Evolutionary conservation across 2,888 invertebrate genomes (phyloP), one percentile per base, ranked within the genome.

Genomic region (Gibbula magus): DNA sequence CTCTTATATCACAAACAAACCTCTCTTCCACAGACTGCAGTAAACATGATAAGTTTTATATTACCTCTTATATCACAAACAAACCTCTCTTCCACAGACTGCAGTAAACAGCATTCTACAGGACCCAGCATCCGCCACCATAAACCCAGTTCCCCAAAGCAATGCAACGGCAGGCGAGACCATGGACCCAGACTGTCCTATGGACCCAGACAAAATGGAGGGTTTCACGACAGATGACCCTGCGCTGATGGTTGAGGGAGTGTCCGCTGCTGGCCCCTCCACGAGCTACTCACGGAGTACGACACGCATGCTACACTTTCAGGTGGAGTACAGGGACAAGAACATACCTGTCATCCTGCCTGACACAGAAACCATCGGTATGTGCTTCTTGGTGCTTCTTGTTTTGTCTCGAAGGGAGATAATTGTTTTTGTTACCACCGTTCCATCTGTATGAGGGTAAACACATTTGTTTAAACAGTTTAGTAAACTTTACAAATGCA

Each of bases 281-380:
- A 77, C 83, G 29, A 80, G 82, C 32, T 73, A 79, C 5, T 18
- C 75, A 13, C 53, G 67, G 52, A 70, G 81, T 2, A 79, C 83
- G 39, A 80, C 84, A 8, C 78, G 92, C 52, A 87, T 90, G 85
- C 83, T 92, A 32, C 87, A 89, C 81, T 92, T 92, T 80, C 89
- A 83, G 77, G 88, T 92, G 10, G 92, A 92, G 80, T 91, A 92
- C 83, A 86, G 91, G 77, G 90, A 90, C 79, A 86, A 83, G 75
- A 91, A 88, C 80, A 85, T 90, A 45, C 86, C 87, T 32, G 84
- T 92, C 2, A 87, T 87, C 66, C 83, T 92, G 51, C 86, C 86
- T 52, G 92, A 92, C 77, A 86, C 87, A 73, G 90, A 91, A 79
- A 89, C 88, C 67, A 90, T 92, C 61, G 89, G 90, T 90, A 84